Evolutionary conservation across 2,797 vertebrate genomes (phyloP), one percentile per base, ranked within the genome.

Genomic region (Sparus aurata): DNA sequence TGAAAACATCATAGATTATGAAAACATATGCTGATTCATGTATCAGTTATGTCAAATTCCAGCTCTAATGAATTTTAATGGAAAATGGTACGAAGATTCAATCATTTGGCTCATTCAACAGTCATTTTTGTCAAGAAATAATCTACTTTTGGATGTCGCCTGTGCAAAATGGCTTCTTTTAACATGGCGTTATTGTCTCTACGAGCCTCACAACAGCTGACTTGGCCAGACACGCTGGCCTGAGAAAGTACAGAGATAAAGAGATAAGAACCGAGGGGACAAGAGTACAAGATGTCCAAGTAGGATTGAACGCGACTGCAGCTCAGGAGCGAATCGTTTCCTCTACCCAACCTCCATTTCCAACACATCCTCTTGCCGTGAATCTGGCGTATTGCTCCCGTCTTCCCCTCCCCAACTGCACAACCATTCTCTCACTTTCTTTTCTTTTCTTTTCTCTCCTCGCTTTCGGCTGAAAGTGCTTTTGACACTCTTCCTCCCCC

Each of bases 401-500:
- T 57, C 66, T 52, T 66, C 69, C 49, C 54, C 30, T 52, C 17
- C 0, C 27, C 17, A 49, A 69, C 73, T 53, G 47, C 57, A 12
- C 23, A 27, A 18, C 41, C 30, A 63, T 72, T 65, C 74, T 82
- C 69, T 84, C 67, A 53, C 77, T 82, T 85, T 83, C 30, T 25
- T 30, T n/a, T n/a, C n/a, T n/a, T 30, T 30, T 30, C 30, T 30
- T 34, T 34, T 34, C 79, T 66, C 69, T 53, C 71, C 53, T 70
- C 15, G 22, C 79, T 72, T 54, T 82, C 7, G 47, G 75, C 76
- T 77, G 61, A 88, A 80, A 75, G 80, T 85, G 83, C 85, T 84
- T 87, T 77, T 85, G 80, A 89, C 87, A 78, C 82, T 77, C 68
- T 47, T 77, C 80, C 70, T 84, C 77, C 73, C 80, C 78, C 73